Evolutionary conservation across 2,113 vertebrate species (phyloP).

Genomic region (Myrmophylax atrothorax): DNA sequence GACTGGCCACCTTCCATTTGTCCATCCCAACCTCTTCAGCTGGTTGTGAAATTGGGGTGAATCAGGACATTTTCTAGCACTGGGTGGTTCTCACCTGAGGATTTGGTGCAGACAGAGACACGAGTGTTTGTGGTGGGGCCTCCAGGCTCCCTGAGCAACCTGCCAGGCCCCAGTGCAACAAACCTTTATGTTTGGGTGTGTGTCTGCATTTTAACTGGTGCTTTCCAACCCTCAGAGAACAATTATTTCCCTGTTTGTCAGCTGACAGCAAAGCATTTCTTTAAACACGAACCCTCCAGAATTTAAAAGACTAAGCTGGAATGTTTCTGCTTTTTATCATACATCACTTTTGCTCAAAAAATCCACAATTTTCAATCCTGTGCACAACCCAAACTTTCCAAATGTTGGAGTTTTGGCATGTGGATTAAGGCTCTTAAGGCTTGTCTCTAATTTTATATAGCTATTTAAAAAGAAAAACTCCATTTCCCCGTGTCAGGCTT

Average conservation of each 20-base stretch:
- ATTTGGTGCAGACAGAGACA: neutral
- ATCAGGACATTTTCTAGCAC: fast-evolving
- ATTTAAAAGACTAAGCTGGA: neutral
- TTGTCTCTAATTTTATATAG: neutral
- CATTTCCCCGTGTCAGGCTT: neutral
- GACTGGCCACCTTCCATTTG: fast-evolving
- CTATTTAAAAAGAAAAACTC: neutral
- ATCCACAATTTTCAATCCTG: neutral
- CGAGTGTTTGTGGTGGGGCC: neutral
- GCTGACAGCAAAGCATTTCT: conserved; percentile 2
- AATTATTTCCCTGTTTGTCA: conserved; percentile 2
- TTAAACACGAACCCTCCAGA: neutral
- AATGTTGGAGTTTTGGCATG: neutral
- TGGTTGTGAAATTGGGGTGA: neutral
- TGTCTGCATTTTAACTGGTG: conserved; percentile 21
- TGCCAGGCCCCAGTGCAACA: neutral
- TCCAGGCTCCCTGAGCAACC: neutral
- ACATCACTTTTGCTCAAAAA: neutral
- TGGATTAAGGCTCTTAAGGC: neutral
- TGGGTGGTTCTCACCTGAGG: neutral
- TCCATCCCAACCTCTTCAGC: neutral
- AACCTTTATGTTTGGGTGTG: neutral
- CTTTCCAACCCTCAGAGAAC: neutral
- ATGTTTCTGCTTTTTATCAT: neutral
- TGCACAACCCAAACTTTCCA: neutral